phyloP scores from a whole-genome alignment of 2,888 invertebrate species.

The Rhopalosiphum nymphaeae region DNA sequence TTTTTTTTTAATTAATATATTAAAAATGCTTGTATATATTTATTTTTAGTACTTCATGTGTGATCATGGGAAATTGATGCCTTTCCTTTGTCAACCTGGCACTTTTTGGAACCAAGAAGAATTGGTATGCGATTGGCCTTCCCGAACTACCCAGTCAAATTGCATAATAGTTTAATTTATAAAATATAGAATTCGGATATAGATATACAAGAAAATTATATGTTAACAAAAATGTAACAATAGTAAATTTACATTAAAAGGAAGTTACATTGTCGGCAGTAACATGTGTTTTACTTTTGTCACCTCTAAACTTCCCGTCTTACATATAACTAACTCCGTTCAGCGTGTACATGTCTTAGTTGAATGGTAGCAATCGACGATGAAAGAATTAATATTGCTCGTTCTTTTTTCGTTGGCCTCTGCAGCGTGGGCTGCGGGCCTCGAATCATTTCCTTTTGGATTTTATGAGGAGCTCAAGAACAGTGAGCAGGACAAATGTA shows the following conservation, averaged over 20 bases:
- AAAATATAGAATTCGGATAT: not conserved
- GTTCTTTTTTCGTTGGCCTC: not conserved
- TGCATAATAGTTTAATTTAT: slow-evolving; percentile 41
- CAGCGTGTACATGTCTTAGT: not conserved
- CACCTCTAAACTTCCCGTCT: slow-evolving; percentile 36
- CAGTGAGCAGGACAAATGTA: not conserved
- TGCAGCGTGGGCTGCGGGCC: not conserved
- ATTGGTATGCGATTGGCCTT: slow-evolving; percentile 86
- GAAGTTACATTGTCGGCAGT: slow-evolving; percentile 26
- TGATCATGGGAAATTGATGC: slow-evolving; percentile 81
- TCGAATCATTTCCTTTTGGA: slow-evolving; percentile 40
- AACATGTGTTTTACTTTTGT: slow-evolving; percentile 42
- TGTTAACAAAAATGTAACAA: slow-evolving; percentile 33
- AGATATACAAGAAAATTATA: not conserved
- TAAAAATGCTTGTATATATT: not conserved
- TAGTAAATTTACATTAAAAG: slow-evolving; percentile 56
- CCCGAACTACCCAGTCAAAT: not conserved
- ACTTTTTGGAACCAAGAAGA: slow-evolving; percentile 81
- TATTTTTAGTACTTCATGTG: slow-evolving; percentile 85
- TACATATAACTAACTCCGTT: slow-evolving; percentile 27
- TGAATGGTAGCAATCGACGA: not conserved
- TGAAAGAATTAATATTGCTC: not conserved
- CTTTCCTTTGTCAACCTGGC: slow-evolving; percentile 81
- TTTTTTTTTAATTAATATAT: not conserved
- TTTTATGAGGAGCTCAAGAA: slow-evolving; percentile 47